phyloP scores from a whole-genome alignment of 1,140 invertebrate genomes.

The Penaeus indicus region DNA sequence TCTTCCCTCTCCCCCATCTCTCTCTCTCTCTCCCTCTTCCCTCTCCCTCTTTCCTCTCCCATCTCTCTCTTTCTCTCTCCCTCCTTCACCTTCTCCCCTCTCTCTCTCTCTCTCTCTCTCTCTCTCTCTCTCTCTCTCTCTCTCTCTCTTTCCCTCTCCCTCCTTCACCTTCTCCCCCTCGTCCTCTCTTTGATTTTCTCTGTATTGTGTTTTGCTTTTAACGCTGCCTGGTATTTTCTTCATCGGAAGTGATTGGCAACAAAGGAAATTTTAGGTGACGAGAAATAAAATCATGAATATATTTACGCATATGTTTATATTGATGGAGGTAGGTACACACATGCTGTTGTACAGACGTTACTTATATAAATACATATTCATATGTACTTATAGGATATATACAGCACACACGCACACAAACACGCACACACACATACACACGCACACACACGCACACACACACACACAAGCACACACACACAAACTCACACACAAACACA shows the following conservation, averaged over 20 bases:
- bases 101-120: not conserved
- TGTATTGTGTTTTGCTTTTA: not conserved
- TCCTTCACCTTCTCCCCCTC: not conserved
- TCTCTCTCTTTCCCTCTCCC: not conserved
- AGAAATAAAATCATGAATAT: too few relatives aligned
- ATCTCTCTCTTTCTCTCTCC: not conserved
- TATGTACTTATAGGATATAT: too few relatives aligned
- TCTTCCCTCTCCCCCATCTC: not conserved
- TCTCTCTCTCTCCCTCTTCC: not conserved
- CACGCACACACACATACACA: too few relatives aligned
- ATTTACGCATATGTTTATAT: too few relatives aligned
- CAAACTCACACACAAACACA: too few relatives aligned
- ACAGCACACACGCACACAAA: too few relatives aligned
- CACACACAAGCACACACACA: too few relatives aligned
- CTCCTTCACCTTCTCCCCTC: not conserved
- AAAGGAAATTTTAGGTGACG: not conserved
- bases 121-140: not conserved
- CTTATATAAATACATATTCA: too few relatives aligned
- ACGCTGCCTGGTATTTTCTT: too few relatives aligned
- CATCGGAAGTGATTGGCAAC: conserved; percentile 10
- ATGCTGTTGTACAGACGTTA: too few relatives aligned
- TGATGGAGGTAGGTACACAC: too few relatives aligned
- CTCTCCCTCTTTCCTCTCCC: not conserved
- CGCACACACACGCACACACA: too few relatives aligned
- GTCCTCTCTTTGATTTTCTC: not conserved